Evolutionary conservation across 2,113 vertebrate species (phyloP).

Genomic region (Rissa tridactyla): DNA sequence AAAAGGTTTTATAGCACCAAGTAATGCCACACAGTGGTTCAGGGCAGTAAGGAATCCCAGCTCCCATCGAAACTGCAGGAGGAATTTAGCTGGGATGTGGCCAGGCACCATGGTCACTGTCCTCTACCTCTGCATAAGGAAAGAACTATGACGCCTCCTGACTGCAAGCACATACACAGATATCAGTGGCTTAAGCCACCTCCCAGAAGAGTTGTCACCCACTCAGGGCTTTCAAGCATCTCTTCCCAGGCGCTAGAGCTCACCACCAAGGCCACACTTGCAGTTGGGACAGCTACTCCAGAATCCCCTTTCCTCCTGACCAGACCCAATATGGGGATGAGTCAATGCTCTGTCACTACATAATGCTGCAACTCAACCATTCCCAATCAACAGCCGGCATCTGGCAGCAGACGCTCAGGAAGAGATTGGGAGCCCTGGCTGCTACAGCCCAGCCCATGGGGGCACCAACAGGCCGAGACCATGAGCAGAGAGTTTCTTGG

Average conservation of each 20-base stretch:
- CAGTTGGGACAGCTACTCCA: not conserved
- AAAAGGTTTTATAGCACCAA: slow-evolving; percentile 26
- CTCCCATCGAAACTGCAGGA: not conserved
- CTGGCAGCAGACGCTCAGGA: not conserved
- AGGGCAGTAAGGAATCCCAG: not conserved
- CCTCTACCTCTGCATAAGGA: not conserved
- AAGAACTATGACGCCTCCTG: not conserved
- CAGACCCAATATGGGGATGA: not conserved
- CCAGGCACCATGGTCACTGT: not conserved
- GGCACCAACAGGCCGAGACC: not conserved
- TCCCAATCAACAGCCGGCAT: not conserved
- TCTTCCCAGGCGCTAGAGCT: not conserved
- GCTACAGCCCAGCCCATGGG: not conserved
- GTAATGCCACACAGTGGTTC: slow-evolving; percentile 3
- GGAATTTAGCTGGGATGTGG: not conserved
- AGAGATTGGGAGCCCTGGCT: not conserved
- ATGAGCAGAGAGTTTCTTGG: too few relatives aligned
- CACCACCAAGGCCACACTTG: not conserved
- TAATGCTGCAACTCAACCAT: not conserved
- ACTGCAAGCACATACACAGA: not conserved
- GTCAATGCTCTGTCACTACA: not conserved
- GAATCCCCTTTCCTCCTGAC: not conserved
- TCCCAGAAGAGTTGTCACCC: not conserved
- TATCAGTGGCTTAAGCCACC: not conserved
- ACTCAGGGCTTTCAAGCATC: not conserved